phyloP scores from a whole-genome alignment of 2,797 vertebrate genomes.

The Vireo griseus region DNA sequence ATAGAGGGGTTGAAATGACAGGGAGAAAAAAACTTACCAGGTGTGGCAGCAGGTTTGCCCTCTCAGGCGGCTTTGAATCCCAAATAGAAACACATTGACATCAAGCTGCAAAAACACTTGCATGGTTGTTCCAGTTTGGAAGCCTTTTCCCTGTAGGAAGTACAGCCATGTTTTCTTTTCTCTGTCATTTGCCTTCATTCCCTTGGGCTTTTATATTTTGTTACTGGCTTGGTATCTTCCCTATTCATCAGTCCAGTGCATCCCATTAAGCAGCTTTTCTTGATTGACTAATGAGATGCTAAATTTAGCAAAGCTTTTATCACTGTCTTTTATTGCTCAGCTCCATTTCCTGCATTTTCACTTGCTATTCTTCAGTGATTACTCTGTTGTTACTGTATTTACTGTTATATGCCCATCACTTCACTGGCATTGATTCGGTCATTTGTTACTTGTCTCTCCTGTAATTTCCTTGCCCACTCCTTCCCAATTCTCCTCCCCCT shows the following conservation, averaged over 20 bases:
- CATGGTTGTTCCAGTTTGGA: not conserved
- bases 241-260: not conserved
- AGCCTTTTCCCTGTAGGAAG: not conserved
- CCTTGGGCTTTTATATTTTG: not conserved
- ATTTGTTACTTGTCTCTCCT: not conserved
- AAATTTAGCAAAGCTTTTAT: slow-evolving; percentile 34
- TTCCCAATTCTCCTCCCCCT: not conserved
- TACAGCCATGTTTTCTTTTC: not conserved
- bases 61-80: not conserved
- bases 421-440: not conserved
- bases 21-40: not conserved
- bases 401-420: not conserved
- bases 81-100: not conserved
- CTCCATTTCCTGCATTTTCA: slow-evolving; percentile 6
- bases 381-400: not conserved
- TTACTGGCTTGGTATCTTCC: not conserved
- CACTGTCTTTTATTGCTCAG: not conserved
- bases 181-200: not conserved
- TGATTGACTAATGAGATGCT: slow-evolving; percentile 38
- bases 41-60: not conserved
- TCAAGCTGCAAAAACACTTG: not conserved
- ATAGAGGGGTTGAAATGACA: not conserved
- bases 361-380: not conserved
- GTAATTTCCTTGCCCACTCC: not conserved
- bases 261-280: slow-evolving; percentile 29